Evolutionary conservation across 1,140 invertebrate species (phyloP).

Genomic region (Heliconius melpomene): DNA sequence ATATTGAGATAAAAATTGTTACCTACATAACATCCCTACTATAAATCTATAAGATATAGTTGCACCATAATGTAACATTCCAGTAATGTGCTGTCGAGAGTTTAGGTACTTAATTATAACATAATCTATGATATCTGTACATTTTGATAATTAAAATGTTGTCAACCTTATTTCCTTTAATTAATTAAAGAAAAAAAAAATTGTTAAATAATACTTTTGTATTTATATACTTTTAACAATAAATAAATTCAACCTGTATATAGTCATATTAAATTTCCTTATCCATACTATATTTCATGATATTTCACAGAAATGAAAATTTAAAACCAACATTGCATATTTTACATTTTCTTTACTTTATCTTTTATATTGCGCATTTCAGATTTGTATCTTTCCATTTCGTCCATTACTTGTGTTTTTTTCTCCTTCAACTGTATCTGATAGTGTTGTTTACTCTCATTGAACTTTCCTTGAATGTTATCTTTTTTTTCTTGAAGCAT

Average conservation of each 20-base stretch:
- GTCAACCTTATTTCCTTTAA: conserved; percentile 55
- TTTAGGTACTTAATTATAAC: conserved; percentile 70
- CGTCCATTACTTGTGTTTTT: conserved; percentile 76
- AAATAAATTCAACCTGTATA: conserved; percentile 33
- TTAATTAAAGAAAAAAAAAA: conserved; percentile 51
- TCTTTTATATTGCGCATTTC: conserved; percentile 78
- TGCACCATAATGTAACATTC: conserved; percentile 63
- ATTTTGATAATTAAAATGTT: conserved; percentile 67
- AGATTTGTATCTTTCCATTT: conserved; percentile 77
- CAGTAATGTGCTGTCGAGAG: conserved; percentile 71
- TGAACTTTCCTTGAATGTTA: conserved; percentile 77
- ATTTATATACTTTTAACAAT: conserved; percentile 59
- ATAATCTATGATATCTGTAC: conserved; percentile 66
- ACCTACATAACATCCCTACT: not conserved
- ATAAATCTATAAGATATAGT: conserved; percentile 35
- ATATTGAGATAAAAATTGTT: too few species aligned
- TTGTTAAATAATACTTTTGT: conserved; percentile 69
- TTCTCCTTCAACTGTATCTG: conserved; percentile 69
- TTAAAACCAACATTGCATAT: conserved; percentile 12
- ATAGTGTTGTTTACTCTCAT: conserved; percentile 77
- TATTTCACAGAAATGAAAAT: not conserved
- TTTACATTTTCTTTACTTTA: conserved; percentile 74
- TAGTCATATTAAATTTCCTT: conserved; percentile 12
- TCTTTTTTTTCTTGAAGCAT: conserved; percentile 83
- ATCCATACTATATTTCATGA: conserved; percentile 4